Conservation (phyloP, 2,797 vertebrate genomes). For the Syngnathus acus region DNA sequence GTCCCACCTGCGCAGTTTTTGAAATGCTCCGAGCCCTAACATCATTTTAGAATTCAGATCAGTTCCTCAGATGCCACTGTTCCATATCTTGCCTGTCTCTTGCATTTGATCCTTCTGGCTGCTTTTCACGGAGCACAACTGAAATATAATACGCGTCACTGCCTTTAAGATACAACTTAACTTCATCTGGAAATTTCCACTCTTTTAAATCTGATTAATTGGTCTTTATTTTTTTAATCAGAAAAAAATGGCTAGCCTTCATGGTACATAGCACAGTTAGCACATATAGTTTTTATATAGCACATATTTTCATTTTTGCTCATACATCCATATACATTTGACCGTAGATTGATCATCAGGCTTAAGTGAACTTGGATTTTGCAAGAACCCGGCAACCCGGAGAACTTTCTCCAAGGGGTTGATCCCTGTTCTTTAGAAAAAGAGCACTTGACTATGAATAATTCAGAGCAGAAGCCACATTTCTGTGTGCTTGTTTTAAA, state of each 20-base stretch:
- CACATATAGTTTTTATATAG: too few relatives aligned
- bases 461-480: constrained; percentile 47
- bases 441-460: constrained; percentile 48
- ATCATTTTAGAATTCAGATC: constrained; percentile 3
- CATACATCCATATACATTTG: neutral
- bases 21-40: neutral
- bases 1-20: neutral
- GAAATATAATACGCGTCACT: neutral
- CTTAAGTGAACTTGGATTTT: neutral
- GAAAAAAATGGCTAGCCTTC: too few relatives aligned
- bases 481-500: constrained; percentile 25
- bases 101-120: neutral
- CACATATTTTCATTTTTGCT: neutral
- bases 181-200: neutral
- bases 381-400: neutral
- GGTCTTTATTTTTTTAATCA: too few relatives aligned
- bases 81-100: neutral
- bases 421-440: constrained; percentile 20
- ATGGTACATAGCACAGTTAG: too few relatives aligned
- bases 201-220: neutral
- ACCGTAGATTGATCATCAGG: neutral
- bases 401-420: constrained; percentile 1
- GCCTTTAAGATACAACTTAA: neutral
- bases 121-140: neutral
- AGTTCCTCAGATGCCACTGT: too few relatives aligned